Evolutionary conservation across 2,888 invertebrate genomes (phyloP), one percentile per base, ranked within the genome.

Genomic region (Stramonita haemastoma): DNA sequence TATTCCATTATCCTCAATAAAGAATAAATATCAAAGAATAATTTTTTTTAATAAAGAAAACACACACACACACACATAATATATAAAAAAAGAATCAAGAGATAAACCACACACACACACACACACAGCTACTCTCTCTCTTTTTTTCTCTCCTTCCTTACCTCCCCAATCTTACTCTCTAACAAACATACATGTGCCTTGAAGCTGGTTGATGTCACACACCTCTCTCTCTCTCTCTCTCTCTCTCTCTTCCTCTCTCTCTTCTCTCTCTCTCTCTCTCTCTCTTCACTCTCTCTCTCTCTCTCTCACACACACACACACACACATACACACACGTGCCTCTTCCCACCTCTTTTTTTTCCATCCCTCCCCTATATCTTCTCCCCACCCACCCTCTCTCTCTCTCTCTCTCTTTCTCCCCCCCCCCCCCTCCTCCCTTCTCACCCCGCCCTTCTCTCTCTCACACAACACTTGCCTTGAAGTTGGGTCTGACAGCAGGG

Each of bases 401-500:
- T 66, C 19, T 66, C 26, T 66, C 66, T 66, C 26, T 66, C 66
- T 66, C 26, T 13, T 26, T 13, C 2, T 66, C 66, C 17, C 13
- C 2, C 66, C 13, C 46, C 46, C 8, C 46, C 66, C 13, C 66
- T 66, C 26, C 66, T 66, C 66, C 13, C 66, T 66, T 66, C 66
- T 66, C 66, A 22, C 13, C 26, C 66, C 26, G 2, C 26, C 66
- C 26, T 26, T 66, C 66, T 66, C 66, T 66, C 66, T 66, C 66
- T 66, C 26, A 13, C 13, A 26, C 26, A n/a, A 57, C 29, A n/a
- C 66, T 60, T 29, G 89, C 95, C 93, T 94, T 94, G 89, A 95
- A 95, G 36, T 92, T 90, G 15, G 95, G 94, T 90, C 95, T 91
- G 70, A 89, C 92, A 19, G 94, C 93, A n/a, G 95, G 94, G 36